A percentile compares a stretch with the other conserved stretches of the same genome.
phyloP scores from a whole-genome alignment of 2,113 vertebrate species.

The Saccopteryx bilineata region DNA sequence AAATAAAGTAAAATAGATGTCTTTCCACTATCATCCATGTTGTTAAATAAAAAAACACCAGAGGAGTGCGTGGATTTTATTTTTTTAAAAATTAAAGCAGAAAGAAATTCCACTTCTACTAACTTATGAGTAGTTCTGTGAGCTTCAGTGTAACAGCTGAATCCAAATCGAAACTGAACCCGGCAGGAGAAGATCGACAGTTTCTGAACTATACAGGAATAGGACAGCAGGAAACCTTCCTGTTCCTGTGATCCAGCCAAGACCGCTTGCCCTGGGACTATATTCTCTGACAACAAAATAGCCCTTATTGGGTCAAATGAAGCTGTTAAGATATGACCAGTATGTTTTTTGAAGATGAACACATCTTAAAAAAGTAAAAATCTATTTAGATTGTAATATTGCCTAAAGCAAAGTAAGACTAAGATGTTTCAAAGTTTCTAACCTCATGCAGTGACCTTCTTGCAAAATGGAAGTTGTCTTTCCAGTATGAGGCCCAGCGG shows the following conservation, averaged over 20 bases:
- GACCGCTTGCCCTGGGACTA: neutral
- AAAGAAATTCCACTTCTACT: neutral
- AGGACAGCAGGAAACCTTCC: neutral
- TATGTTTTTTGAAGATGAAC: conserved; percentile 17
- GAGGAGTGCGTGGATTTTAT: neutral
- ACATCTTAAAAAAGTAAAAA: conserved; percentile 42
- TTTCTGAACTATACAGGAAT: neutral
- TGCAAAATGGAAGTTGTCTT: conserved; percentile 24
- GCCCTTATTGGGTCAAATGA: conserved; percentile 26
- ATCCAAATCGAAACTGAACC: neutral
- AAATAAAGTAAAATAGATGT: conserved; percentile 30
- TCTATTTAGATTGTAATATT: neutral
- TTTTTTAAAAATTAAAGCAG: neutral
- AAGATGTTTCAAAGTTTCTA: neutral
- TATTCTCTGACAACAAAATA: neutral
- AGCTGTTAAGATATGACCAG: conserved; percentile 8
- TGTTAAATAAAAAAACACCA: neutral
- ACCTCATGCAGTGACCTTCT: neutral
- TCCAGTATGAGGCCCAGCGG: neutral
- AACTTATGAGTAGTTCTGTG: neutral
- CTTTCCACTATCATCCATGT: neutral
- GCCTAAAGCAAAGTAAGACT: neutral
- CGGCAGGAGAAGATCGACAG: neutral
- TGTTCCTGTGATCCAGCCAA: neutral
- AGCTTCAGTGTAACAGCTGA: neutral